Conservation (phyloP, 2,797 vertebrate species). For the Synaphobranchus kaupii region DNA sequence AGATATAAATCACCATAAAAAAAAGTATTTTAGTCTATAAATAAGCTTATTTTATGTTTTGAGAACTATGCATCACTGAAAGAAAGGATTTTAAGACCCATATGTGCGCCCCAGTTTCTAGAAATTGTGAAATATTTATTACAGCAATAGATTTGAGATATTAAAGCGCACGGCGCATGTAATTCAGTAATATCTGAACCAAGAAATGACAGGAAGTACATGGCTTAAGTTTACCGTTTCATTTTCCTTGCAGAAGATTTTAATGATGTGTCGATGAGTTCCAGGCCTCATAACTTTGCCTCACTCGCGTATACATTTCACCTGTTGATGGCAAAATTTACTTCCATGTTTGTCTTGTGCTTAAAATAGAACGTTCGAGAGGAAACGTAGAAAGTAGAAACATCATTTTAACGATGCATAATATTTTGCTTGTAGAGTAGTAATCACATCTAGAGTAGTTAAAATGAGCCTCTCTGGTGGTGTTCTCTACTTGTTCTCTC, state of each 20-base stretch:
- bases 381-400: not conserved
- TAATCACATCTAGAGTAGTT: not conserved
- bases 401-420: not conserved
- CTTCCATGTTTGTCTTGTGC: not conserved
- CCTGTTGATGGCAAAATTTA: not conserved
- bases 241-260: not conserved
- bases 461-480: not conserved
- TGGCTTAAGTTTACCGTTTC: not conserved
- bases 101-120: not conserved
- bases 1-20: not conserved
- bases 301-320: not conserved
- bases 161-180: not conserved
- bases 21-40: not conserved
- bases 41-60: not conserved
- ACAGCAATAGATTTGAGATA: not conserved
- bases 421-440: constrained; percentile 1
- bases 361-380: not conserved
- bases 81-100: not conserved
- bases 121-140: not conserved
- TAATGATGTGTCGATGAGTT: not conserved
- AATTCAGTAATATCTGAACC: not conserved
- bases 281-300: not conserved
- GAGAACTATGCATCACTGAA: not conserved
- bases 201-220: not conserved
- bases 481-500: not conserved